phyloP scores from a whole-genome alignment of 2,113 vertebrate genomes.

The Macrotus californicus region DNA sequence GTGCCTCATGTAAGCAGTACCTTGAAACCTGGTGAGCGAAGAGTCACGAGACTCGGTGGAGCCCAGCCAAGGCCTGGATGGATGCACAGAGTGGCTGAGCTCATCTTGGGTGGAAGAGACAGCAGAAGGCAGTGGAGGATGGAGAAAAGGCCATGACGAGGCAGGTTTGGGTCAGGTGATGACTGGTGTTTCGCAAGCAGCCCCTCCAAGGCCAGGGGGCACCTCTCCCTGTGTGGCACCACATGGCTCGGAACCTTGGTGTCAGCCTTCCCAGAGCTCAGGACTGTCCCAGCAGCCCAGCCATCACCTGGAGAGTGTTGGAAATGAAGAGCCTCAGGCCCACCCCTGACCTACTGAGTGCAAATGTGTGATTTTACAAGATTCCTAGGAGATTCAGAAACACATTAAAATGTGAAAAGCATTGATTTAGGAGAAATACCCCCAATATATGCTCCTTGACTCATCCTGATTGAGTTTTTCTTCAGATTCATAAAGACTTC shows the following conservation, averaged over 20 bases:
- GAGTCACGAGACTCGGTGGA: background rate
- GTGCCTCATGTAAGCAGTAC: conserved; percentile 16
- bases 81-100: background rate
- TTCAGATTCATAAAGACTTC: background rate
- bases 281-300: background rate
- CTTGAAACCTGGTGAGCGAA: background rate
- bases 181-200: background rate
- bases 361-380: background rate
- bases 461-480: background rate
- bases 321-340: background rate
- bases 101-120: background rate
- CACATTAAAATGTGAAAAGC: background rate
- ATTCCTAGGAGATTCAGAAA: background rate
- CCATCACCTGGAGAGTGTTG: background rate
- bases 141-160: background rate
- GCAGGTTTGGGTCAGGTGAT: background rate
- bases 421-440: background rate
- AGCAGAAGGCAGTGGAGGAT: background rate
- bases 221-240: background rate
- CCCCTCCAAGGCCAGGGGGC: background rate
- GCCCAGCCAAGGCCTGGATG: background rate
- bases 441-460: background rate
- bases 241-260: background rate
- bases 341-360: background rate
- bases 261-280: too few relatives aligned